A percentile compares a stretch with the other conserved stretches of the same genome.
These are phyloP conservation scores for Epinotia demarniana DNA, from an alignment of 2,888 invertebrate genomes.

Conservation along the genomic window DNA sequence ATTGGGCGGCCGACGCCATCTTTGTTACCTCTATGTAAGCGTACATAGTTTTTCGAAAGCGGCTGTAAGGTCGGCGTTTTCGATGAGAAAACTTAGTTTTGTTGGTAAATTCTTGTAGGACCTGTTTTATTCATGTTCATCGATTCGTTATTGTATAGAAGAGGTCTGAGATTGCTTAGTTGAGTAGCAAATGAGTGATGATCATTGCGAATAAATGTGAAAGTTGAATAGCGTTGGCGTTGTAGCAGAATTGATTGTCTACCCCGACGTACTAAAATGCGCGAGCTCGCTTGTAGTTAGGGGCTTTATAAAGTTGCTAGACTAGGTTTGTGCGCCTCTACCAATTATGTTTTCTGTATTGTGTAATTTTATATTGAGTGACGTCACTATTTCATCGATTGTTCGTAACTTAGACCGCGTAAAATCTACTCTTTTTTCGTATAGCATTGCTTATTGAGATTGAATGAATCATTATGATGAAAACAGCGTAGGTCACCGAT, in stretches of 20 bases:
- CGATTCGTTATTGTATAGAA: background rate
- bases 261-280: background rate
- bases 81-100: background rate
- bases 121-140: background rate
- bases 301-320: background rate
- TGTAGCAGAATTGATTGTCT: conserved; percentile 16
- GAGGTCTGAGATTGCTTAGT: background rate
- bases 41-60: conserved; percentile 44
- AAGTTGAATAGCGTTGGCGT: conserved; percentile 9
- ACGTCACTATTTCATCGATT: background rate
- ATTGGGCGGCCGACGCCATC: conserved; percentile 76
- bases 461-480: background rate
- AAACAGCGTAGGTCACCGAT: background rate
- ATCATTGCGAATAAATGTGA: background rate
- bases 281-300: background rate
- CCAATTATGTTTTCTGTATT: background rate
- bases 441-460: background rate
- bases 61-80: background rate
- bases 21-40: conserved; percentile 66
- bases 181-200: background rate
- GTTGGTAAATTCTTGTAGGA: background rate
- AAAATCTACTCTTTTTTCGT: background rate
- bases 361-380: conserved; percentile 9
- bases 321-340: background rate
- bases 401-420: background rate